Conservation (phyloP, 2,113 vertebrate species). For the Xiphophorus hellerii region DNA sequence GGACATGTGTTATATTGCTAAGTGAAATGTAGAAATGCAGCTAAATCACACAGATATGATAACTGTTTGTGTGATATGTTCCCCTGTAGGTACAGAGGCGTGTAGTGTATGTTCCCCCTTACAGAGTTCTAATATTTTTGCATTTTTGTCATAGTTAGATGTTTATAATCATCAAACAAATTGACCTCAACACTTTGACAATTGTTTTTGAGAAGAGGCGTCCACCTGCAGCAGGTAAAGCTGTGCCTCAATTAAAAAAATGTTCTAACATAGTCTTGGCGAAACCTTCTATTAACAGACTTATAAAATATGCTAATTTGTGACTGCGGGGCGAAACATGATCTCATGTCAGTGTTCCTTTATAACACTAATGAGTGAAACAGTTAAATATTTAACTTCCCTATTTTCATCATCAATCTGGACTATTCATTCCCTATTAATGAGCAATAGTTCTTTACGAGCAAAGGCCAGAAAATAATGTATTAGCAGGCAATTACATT, state of each 20-base stretch:
- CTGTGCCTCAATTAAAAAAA: too few relatives aligned
- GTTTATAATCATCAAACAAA: too few relatives aligned
- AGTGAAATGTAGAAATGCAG: not conserved
- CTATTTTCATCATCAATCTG: constrained; percentile 42
- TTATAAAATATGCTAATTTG: constrained; percentile 8
- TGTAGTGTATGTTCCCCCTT: not conserved
- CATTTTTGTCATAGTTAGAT: not conserved
- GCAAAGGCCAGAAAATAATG: constrained; percentile 49
- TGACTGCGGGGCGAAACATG: constrained; percentile 4
- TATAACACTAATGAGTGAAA: constrained; percentile 1
- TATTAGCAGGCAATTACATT: constrained; percentile 68
- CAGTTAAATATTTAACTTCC: constrained; percentile 27
- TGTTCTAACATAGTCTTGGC: not conserved
- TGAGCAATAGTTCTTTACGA: constrained; percentile 58
- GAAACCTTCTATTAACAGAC: not conserved
- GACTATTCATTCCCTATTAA: constrained; percentile 48
- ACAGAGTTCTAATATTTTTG: not conserved
- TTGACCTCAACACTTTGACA: too few relatives aligned
- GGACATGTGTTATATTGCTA: not conserved
- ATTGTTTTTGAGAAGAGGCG: too few relatives aligned
- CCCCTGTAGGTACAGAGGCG: not conserved
- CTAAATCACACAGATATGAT: too few relatives aligned
- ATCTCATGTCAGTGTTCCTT: not conserved
- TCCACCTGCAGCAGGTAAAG: too few relatives aligned
- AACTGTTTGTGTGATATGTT: not conserved